A percentile compares a stretch with the other conserved stretches of the same genome.
Evolutionary conservation across 2,797 vertebrate genomes (phyloP).

Genomic region (Sebastiscus tertius): DNA sequence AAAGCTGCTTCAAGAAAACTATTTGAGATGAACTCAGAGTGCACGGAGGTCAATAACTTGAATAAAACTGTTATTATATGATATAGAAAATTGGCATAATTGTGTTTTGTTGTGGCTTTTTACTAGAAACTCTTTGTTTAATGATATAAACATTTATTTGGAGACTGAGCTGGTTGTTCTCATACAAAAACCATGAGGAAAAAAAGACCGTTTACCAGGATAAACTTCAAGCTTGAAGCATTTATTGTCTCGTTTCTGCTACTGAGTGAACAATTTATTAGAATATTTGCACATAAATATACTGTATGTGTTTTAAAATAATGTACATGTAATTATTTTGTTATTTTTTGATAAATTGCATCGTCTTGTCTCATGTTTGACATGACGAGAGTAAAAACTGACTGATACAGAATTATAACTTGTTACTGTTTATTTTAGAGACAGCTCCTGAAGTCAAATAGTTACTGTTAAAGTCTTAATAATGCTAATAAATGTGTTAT

Average conservation of each 20-base stretch:
- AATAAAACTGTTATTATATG: background rate
- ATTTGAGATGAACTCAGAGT: too few relatives aligned
- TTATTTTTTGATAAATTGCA: background rate
- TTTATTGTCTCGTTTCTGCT: background rate
- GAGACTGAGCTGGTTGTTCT: background rate
- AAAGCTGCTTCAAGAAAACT: too few relatives aligned
- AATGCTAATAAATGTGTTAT: too few relatives aligned
- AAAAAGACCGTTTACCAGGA: background rate
- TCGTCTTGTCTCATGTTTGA: background rate
- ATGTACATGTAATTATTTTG: background rate
- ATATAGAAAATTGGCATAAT: background rate
- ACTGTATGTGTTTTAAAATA: background rate
- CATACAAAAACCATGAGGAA: background rate
- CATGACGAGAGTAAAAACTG: background rate
- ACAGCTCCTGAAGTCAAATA: background rate
- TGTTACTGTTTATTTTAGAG: background rate
- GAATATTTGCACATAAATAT: too few relatives aligned
- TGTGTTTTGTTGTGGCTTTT: background rate
- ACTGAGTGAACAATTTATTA: background rate
- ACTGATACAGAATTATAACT: background rate
- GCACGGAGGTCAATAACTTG: too few relatives aligned
- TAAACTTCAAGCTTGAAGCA: background rate
- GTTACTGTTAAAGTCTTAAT: too few relatives aligned
- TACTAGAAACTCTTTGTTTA: too few relatives aligned
- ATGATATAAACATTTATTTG: background rate